Conservation (phyloP, 2,113 vertebrate species). For the Romanogobio albipinnatus region DNA sequence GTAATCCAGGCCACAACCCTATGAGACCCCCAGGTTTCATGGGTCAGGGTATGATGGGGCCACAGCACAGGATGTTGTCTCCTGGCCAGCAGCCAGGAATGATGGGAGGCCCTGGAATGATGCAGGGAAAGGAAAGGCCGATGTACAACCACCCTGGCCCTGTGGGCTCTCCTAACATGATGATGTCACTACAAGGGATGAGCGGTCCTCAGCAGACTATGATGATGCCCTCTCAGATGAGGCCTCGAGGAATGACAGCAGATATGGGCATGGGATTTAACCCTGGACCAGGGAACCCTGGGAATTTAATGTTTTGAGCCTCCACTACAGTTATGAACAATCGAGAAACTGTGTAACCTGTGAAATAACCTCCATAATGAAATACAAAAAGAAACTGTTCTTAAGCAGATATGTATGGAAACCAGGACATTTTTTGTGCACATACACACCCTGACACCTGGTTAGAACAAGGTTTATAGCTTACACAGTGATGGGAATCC, state of each 20-base stretch:
- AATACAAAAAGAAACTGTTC: constrained; percentile 43
- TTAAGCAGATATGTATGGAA: constrained; percentile 44
- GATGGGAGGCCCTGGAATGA: constrained; percentile 90
- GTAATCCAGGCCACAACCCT: constrained; percentile 88
- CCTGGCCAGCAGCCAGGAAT: constrained; percentile 87
- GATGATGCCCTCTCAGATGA: constrained; percentile 98
- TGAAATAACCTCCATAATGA: constrained; percentile 49
- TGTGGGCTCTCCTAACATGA: constrained; percentile 96
- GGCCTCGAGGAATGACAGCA: constrained; percentile 90
- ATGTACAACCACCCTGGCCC: constrained; percentile 92
- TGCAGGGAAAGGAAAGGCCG: constrained; percentile 91
- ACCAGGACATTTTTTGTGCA: constrained; percentile 43
- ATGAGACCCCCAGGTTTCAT: constrained; percentile 97
- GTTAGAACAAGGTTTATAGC: constrained; percentile 39
- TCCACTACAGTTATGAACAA: constrained; percentile 38
- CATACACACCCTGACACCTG: constrained; percentile 34
- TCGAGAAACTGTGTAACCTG: constrained; percentile 51
- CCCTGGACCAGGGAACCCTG: constrained; percentile 95
- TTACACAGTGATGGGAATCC: constrained; percentile 30
- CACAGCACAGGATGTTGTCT: constrained; percentile 98
- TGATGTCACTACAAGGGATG: constrained; percentile 99
- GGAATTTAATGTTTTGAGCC: constrained; percentile 95
- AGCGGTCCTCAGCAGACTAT: constrained; percentile 98
- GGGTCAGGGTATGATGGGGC: constrained; percentile 97
- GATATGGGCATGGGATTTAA: constrained; percentile 98